Conservation (phyloP, 2,797 vertebrate genomes). For the Ptychadena robeensis region DNA sequence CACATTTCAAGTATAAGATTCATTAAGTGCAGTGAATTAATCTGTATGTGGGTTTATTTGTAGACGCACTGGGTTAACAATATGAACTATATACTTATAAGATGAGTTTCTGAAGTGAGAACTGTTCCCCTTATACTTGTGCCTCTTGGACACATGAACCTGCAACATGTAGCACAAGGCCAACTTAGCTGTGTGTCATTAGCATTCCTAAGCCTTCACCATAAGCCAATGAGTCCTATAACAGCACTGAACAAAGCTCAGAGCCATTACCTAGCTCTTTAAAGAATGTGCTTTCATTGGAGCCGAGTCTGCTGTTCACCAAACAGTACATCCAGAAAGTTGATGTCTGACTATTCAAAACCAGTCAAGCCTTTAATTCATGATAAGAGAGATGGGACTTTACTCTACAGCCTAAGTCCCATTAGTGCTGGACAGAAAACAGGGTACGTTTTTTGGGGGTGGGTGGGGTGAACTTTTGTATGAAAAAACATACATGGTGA, state of each 20-base stretch:
- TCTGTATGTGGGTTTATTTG: background rate
- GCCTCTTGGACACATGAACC: slow-evolving; percentile 69
- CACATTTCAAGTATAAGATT: no score
- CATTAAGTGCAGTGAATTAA: background rate
- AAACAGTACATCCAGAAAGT: slow-evolving; percentile 25
- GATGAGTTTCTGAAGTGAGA: background rate
- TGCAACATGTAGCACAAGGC: slow-evolving; percentile 74
- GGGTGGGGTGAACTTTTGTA: background rate
- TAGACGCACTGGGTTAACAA: background rate
- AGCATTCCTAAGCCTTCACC: slow-evolving; percentile 69
- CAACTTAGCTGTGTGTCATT: slow-evolving; percentile 71
- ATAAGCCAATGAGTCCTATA: slow-evolving; percentile 66
- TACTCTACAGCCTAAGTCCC: background rate
- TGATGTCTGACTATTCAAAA: slow-evolving; percentile 27
- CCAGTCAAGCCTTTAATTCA: slow-evolving; percentile 11
- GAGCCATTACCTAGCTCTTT: slow-evolving; percentile 70
- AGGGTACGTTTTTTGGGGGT: background rate
- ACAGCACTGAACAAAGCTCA: slow-evolving; percentile 69
- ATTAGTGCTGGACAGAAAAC: background rate
- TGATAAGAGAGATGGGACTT: slow-evolving; percentile 6
- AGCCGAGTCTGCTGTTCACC: slow-evolving; percentile 1
- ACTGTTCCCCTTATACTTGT: slow-evolving; percentile 2
- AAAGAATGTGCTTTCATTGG: slow-evolving; percentile 72
- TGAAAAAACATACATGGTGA: slow-evolving; percentile 21
- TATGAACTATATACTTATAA: background rate